phyloP scores from a whole-genome alignment of 2,888 invertebrate species.

The Dyspetes luteomarginatus region DNA sequence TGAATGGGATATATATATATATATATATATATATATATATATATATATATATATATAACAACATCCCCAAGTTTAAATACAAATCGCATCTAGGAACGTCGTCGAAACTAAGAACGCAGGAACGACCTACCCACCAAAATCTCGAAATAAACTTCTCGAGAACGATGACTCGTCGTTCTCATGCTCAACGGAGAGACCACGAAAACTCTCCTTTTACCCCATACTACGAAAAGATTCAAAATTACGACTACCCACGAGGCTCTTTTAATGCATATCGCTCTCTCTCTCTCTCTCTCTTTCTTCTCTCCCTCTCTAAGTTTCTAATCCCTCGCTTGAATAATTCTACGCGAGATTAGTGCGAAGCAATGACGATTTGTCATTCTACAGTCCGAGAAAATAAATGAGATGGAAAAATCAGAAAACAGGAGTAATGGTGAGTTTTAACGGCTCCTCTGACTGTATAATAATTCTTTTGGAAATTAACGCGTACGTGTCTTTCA shows the following conservation, averaged over 20 bases:
- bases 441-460: neutral
- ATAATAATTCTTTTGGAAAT: constrained; percentile 8
- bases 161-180: constrained; percentile 41
- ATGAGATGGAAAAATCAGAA: neutral
- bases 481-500: constrained; percentile 39
- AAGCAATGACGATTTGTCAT: constrained; percentile 17
- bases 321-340: constrained; percentile 48
- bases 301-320: constrained; percentile 9
- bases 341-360: constrained; percentile 5
- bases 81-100: constrained; percentile 29
- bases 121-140: constrained; percentile 41
- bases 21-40: neutral
- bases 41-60: neutral
- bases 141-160: constrained; percentile 62
- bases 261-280: no score
- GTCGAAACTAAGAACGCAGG: constrained; percentile 19
- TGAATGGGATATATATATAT: no score
- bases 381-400: neutral
- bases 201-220: no score
- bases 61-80: constrained; percentile 23
- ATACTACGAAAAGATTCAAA: no score
- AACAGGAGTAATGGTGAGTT: neutral
- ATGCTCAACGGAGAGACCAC: no score
- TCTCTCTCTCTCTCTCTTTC: no score
- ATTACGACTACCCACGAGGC: no score